Evolutionary conservation across 2,113 vertebrate species (phyloP), one percentile per base, ranked within the genome.

Genomic region (Alectura lathami): DNA sequence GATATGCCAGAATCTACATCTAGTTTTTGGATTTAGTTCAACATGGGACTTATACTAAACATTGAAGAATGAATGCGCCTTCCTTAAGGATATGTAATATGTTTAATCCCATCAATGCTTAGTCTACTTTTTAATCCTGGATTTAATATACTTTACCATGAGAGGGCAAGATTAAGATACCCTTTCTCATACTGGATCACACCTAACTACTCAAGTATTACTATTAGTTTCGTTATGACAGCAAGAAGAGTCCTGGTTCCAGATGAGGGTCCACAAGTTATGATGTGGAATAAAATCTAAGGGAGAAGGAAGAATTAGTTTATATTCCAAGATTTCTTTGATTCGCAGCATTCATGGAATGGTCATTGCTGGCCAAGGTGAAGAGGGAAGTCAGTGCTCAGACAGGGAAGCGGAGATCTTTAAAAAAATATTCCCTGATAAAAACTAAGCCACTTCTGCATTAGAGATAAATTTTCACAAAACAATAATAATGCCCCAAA

Each of bases 91-190:
- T 92, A 91, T 94, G 90, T 93, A 96, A 92, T 93, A 79, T 59
- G 73, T 84, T 96, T 96, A 97, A 97, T 96, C 90, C 94, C 86
- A 90, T 96, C 96, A 97, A 45, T 94, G 90, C 94, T 91, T 94
- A 94, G 92, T 96, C 91, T 94, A 88, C 76, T 96, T 93, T 93
- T 47, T 83, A 94, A 93, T 91, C 94, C 92, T 77, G 72, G 86
- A 94, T 97, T 95, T 95, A 96, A 73, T 87, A 36, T 53, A 85
- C 47, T 85, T 92, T 93, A 78, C 68, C 86, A 72, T 1, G 26
- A 94, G 81, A 94, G 91, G 78, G 67, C 89, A 91, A 94, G 90
- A 91, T 93, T 96, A 94, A 88, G 86, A 92, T 93, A 94, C 76
- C 93, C 91, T 91, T 88, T 91, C 88, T 88, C 73, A 73, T 69